phyloP scores from a whole-genome alignment of 2,113 vertebrate genomes.

The Tricholaema leucomelas region DNA sequence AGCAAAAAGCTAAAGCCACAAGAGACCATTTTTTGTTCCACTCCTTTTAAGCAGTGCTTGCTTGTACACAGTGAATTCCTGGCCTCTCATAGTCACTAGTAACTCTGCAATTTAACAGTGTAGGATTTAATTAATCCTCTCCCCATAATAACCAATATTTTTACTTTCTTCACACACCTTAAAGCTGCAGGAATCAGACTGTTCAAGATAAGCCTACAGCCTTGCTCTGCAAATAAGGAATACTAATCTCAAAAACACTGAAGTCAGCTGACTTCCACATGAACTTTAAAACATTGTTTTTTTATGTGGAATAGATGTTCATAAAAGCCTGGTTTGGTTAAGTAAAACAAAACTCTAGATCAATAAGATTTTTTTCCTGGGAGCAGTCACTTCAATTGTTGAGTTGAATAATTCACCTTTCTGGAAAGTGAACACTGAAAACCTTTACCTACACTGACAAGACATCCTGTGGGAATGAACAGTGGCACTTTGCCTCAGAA shows the following conservation, averaged over 20 bases:
- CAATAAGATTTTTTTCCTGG: not conserved
- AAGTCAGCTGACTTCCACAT: not conserved
- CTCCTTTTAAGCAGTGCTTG: not conserved
- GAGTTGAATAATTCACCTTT: not conserved
- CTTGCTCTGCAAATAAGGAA: not conserved
- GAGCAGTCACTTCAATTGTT: not conserved
- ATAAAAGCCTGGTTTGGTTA: not conserved
- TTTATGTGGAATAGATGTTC: not conserved
- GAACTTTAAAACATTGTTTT: not conserved
- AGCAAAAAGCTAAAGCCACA: not conserved
- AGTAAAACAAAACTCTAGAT: not conserved
- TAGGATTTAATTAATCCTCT: not conserved
- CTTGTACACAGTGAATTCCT: not conserved
- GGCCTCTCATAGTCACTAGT: not conserved
- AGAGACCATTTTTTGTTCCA: not conserved
- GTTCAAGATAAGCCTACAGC: not conserved
- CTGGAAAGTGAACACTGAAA: not conserved
- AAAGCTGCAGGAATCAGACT: not conserved
- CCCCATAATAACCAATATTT: not conserved
- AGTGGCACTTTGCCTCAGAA: not conserved
- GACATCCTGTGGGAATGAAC: not conserved
- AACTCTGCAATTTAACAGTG: not conserved
- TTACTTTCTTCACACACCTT: not conserved
- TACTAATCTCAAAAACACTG: not conserved
- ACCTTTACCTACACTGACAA: not conserved